phyloP scores from a whole-genome alignment of 1,140 invertebrate genomes.

The Calephelis nemesis region DNA sequence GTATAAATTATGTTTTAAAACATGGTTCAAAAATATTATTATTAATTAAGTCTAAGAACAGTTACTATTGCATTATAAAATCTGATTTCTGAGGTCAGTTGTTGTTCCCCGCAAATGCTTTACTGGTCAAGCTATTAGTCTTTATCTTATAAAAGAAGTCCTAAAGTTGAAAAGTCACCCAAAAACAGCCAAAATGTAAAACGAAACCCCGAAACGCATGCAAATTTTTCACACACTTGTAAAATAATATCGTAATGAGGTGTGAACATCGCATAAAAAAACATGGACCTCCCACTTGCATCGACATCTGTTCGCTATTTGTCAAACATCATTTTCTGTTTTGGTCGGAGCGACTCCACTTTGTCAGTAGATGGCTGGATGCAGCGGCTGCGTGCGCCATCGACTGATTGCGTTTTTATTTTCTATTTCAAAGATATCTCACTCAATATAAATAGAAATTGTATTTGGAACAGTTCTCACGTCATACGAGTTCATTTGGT shows the following conservation, averaged over 20 bases:
- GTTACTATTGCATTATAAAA: no score
- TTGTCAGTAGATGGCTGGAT: slow-evolving; percentile 38
- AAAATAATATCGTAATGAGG: slow-evolving; percentile 30
- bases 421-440: slow-evolving; percentile 9
- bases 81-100: no score
- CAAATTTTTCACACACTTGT: neutral
- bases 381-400: slow-evolving; percentile 26
- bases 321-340: slow-evolving; percentile 75
- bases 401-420: slow-evolving; percentile 24
- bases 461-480: neutral
- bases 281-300: slow-evolving; percentile 36
- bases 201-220: neutral
- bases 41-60: no score
- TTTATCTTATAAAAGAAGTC: no score
- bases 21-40: no score
- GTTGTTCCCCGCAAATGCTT: no score
- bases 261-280: slow-evolving; percentile 30
- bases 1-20: no score
- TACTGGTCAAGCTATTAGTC: no score
- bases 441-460: slow-evolving; percentile 3
- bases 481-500: neutral
- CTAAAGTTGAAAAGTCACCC: neutral
- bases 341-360: slow-evolving; percentile 47
- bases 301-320: slow-evolving; percentile 72
- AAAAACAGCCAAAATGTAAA: neutral